Base-by-base conservation (phyloP, 1,140 invertebrate genomes). In the Atopsyche davidsoni region DNA sequence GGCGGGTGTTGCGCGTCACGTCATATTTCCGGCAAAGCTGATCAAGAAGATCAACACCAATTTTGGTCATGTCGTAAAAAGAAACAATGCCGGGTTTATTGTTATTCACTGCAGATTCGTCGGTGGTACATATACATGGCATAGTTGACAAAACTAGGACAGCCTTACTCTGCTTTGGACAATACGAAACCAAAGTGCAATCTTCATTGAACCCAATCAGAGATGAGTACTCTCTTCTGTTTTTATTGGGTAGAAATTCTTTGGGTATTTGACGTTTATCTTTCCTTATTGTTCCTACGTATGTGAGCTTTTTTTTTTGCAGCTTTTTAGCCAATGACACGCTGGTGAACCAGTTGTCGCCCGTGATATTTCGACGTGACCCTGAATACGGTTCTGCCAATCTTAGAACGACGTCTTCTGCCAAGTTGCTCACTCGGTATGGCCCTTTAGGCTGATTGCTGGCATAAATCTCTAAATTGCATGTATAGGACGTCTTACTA, bases 61-160 rank as follows among this genome's bases (percentile, higher is more conserved):
- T 62, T 59, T 72, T 72, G 9, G 63, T 65, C 11, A 9, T 24
- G 57, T 72, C 64, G 28, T 63, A 68, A 39, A 57, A 43, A 1
- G 47, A 36, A 41, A 64, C 58, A 38, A 65, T 62, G 39, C 53
- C 28, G n/a, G 42, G 46, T 51, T 46, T 50, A 3, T 25, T 28
- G 40, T 40, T 52, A 10, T 43, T 42, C 13, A 46, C 25, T 31
- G 13, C 6, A 28, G 22, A n/a, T 9, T 46, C 40, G 45, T 51
- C 48, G 52, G 51, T 42, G 13, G 17, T 25, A 39, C 47, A 42
- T 46, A 40, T 13, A 25, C 10, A 13, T 24, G 25, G 36, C 21
- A 39, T 16, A 18, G 31, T 51, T 16, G 16, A 10, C 16, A 51
- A 47, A 21, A 51, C 24, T 11, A 23, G 6, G 9, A 51, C 42